phyloP scores from a whole-genome alignment of 2,797 vertebrate species.

The Neosalanx taihuensis region DNA sequence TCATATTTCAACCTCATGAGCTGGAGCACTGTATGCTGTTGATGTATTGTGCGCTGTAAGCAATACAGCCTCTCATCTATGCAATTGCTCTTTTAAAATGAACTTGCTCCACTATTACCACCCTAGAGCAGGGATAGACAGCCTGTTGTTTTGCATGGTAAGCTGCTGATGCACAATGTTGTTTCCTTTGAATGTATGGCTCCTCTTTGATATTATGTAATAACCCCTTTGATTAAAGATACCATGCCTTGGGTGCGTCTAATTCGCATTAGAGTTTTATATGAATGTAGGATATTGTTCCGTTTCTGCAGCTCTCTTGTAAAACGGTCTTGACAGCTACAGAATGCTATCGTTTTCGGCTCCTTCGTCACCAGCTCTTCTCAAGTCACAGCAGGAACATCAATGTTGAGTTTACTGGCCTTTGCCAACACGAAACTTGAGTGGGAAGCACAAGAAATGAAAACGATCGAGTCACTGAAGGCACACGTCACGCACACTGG shows the following conservation, averaged over 20 bases:
- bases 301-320: conserved; percentile 42
- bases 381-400: conserved; percentile 46
- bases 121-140: conserved; percentile 9
- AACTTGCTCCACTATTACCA: conserved; percentile 8
- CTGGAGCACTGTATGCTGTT: background rate
- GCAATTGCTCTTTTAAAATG: conserved; percentile 1
- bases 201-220: conserved; percentile 57
- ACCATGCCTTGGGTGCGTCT: conserved; percentile 44
- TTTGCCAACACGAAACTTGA: conserved; percentile 39
- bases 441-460: conserved; percentile 31
- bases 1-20: background rate
- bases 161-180: background rate
- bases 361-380: conserved; percentile 32
- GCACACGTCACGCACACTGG: conserved; percentile 36
- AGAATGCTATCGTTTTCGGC: conserved; percentile 51
- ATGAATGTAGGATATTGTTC: conserved; percentile 53
- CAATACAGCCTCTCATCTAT: background rate
- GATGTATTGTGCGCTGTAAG: background rate
- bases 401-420: conserved; percentile 38
- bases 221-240: conserved; percentile 66
- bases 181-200: conserved; percentile 15
- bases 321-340: conserved; percentile 56
- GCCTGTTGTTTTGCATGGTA: conserved; percentile 27
- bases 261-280: conserved; percentile 57
- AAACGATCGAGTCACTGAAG: conserved; percentile 24